Evolutionary conservation across 2,113 vertebrate species (phyloP).

Genomic region (Sphyrna mokarran): DNA sequence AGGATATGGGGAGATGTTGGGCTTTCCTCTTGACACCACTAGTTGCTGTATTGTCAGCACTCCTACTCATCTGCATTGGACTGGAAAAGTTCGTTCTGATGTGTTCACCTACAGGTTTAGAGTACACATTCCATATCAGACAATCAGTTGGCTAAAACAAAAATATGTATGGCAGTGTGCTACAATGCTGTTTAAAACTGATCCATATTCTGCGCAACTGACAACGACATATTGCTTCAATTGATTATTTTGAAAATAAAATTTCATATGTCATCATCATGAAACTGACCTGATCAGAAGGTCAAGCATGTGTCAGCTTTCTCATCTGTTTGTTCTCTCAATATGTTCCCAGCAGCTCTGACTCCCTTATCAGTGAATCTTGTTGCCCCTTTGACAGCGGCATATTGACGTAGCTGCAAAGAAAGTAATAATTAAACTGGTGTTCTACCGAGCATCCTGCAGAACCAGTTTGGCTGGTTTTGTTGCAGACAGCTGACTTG

Average conservation of each 20-base stretch:
- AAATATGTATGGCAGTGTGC: not conserved
- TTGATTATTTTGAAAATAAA: not conserved
- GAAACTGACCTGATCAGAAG: not conserved
- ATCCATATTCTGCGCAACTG: not conserved
- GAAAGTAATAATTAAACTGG: constrained; percentile 34
- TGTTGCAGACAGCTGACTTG: constrained; percentile 29
- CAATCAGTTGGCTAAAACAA: not conserved
- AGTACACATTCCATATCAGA: not conserved
- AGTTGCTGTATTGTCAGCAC: too few relatives aligned
- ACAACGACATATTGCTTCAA: not conserved
- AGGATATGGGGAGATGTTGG: too few relatives aligned
- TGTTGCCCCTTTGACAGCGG: not conserved
- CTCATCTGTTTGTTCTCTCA: not conserved
- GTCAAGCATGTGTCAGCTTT: not conserved
- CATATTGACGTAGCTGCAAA: constrained; percentile 14
- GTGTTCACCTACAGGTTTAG: not conserved
- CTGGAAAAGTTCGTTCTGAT: not conserved
- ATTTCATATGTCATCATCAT: not conserved
- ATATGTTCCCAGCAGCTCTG: not conserved
- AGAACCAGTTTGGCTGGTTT: constrained; percentile 15
- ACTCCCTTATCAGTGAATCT: not conserved
- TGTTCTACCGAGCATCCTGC: not conserved
- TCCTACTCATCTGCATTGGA: not conserved
- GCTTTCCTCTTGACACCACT: too few relatives aligned
- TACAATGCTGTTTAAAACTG: not conserved